Conservation (phyloP, 2,888 invertebrate species). For the Lasioglossum vierecki region DNA sequence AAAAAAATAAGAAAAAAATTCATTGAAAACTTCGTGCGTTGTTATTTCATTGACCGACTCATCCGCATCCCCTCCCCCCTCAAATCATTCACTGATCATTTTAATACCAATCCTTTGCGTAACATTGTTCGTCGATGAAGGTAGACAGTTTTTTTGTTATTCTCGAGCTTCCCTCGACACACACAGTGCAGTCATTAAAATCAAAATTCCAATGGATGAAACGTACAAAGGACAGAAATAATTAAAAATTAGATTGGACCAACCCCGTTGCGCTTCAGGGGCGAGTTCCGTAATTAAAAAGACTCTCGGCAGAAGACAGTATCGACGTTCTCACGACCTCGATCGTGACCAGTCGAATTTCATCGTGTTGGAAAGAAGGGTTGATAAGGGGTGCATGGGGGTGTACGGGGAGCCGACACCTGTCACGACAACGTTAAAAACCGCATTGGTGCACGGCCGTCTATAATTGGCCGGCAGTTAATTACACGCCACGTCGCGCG, state of each 20-base stretch:
- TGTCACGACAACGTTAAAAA: constrained; percentile 42
- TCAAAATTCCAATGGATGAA: neutral
- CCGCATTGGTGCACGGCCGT: constrained; percentile 16
- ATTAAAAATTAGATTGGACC: neutral
- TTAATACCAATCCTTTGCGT: neutral
- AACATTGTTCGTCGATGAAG: neutral
- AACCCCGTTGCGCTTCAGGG: neutral
- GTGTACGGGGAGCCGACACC: constrained; percentile 3
- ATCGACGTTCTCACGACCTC: constrained; percentile 5
- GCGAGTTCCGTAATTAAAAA: neutral
- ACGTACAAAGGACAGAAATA: neutral
- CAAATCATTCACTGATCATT: neutral
- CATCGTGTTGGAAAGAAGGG: neutral
- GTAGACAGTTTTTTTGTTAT: neutral
- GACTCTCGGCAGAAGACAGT: neutral
- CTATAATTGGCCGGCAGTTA: constrained; percentile 61
- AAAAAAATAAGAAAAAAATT: constrained; percentile 37
- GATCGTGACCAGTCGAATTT: neutral
- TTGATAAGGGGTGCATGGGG: neutral
- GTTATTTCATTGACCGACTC: neutral
- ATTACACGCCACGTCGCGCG: constrained; percentile 59
- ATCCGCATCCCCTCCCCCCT: neutral
- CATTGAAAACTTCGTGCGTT: constrained; percentile 22
- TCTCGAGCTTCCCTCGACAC: too few species aligned
- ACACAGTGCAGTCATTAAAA: neutral